Evolutionary conservation across 2,888 invertebrate genomes (phyloP).

Genomic region (Amblyteles armatorius): DNA sequence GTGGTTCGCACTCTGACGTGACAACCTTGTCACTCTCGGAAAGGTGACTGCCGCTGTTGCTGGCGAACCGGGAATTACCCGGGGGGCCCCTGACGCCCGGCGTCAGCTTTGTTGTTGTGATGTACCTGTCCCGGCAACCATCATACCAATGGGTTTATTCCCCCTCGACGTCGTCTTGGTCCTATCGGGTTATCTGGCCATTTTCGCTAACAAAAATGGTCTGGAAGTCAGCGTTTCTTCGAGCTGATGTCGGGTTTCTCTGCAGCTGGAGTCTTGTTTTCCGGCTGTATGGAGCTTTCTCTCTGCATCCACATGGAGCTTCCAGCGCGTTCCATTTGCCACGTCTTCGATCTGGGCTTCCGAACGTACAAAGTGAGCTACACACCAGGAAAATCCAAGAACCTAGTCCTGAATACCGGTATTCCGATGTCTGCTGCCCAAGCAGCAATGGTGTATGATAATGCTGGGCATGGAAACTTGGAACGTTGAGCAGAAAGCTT

Average conservation of each 20-base stretch:
- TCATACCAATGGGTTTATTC: slow-evolving; percentile 60
- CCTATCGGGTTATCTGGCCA: slow-evolving; percentile 46
- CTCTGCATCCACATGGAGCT: background rate
- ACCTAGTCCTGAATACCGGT: background rate
- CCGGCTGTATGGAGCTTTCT: background rate
- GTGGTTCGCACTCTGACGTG: slow-evolving; percentile 45
- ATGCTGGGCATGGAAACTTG: background rate
- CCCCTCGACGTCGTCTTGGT: slow-evolving; percentile 42
- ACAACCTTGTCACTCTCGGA: slow-evolving; percentile 57
- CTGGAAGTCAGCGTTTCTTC: slow-evolving; percentile 38
- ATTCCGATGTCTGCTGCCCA: background rate
- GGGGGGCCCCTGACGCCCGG: slow-evolving; percentile 20
- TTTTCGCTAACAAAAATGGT: slow-evolving; percentile 18
- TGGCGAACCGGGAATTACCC: slow-evolving; percentile 57
- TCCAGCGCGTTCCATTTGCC: too few species aligned
- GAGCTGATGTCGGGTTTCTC: background rate
- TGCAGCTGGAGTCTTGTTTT: background rate
- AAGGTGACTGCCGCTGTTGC: slow-evolving; percentile 10
- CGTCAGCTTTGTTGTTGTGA: slow-evolving; percentile 59
- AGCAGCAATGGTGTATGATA: background rate
- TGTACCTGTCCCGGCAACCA: slow-evolving; percentile 53
- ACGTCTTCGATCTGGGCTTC: too few species aligned
- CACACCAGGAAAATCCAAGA: background rate
- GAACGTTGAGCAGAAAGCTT: background rate
- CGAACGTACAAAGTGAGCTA: background rate